These are phyloP conservation scores for Ispidina picta DNA, from an alignment of 2,797 vertebrate species.

Conservation along the genomic window DNA sequence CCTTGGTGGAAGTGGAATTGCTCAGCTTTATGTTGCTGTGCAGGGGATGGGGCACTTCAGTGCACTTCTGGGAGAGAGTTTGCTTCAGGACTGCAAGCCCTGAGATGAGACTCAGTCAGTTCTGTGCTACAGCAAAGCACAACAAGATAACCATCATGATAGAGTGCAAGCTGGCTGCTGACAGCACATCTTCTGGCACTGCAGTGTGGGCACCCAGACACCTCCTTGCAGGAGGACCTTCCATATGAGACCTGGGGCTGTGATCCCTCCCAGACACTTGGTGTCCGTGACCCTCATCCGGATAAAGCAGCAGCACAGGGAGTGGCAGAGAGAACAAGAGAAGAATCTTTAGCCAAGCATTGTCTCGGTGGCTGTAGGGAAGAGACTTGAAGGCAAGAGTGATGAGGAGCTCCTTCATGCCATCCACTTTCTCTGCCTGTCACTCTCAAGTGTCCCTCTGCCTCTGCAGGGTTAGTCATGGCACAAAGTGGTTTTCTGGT, in stretches of 20 bases:
- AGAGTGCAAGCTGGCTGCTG: background rate
- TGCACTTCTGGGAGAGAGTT: background rate
- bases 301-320: background rate
- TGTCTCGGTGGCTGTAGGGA: background rate
- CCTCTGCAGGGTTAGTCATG: background rate
- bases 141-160: background rate
- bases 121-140: background rate
- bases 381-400: background rate
- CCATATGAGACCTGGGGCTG: background rate
- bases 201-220: background rate
- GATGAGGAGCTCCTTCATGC: background rate
- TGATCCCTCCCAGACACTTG: background rate
- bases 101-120: background rate
- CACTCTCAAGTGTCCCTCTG: background rate
- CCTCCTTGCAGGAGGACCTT: background rate
- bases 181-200: background rate
- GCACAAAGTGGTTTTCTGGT: background rate
- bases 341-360: background rate
- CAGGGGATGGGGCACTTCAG: background rate
- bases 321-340: background rate
- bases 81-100: background rate
- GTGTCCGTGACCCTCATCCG: background rate
- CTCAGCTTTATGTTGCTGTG: background rate
- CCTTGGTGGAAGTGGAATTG: background rate
- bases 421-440: accelerated